Evolutionary conservation across 2,113 vertebrate genomes (phyloP), one percentile per base, ranked within the genome.

Genomic region (Peucedramus taeniatus): DNA sequence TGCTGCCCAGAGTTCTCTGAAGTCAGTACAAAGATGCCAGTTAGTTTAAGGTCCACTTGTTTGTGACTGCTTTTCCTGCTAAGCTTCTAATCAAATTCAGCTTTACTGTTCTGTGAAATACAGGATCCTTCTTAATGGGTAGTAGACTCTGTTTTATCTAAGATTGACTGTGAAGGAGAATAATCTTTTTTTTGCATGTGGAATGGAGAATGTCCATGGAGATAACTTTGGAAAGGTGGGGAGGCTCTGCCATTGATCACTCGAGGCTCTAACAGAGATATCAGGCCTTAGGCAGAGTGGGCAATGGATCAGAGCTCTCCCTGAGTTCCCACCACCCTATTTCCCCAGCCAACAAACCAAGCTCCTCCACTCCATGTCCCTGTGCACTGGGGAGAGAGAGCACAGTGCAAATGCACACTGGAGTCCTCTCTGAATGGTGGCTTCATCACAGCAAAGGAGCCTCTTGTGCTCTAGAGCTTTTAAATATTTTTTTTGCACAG

Each of bases 381-480:
- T 0, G 0, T 27, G 50, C 26, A 8, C 40, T 70, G 87, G 31
- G 23, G 44, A 63, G 49, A 63, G 20, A 76, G 4, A 76, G n/a
- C 42, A 6, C 78, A 85, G 74, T 72, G 84, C 59, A 81, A 83
- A 56, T 2, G 44, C 70, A 61, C 5, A 0, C 21, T 66, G 71
- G 33, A 90, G 54, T 50, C 79, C 66, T 82, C 82, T 74, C 39
- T 70, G 49, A 92, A 64, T 47, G 74, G 60, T 49, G 82, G 71
- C 83, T 70, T 63, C 87, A 68, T 94, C 81, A 63, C 54, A 74
- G 82, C 79, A 77, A 93, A 94, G 71, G 75, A 96, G n/a, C n/a
- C 42, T 93, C 79, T 94, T 96, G 87, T 90, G 92, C n/a, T n/a
- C n/a, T n/a, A 71, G n/a, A 51, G 44, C 63, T 72, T 87, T 22